Base-by-base conservation (phyloP, 1,140 invertebrate genomes). In the Orchestia grillus region DNA sequence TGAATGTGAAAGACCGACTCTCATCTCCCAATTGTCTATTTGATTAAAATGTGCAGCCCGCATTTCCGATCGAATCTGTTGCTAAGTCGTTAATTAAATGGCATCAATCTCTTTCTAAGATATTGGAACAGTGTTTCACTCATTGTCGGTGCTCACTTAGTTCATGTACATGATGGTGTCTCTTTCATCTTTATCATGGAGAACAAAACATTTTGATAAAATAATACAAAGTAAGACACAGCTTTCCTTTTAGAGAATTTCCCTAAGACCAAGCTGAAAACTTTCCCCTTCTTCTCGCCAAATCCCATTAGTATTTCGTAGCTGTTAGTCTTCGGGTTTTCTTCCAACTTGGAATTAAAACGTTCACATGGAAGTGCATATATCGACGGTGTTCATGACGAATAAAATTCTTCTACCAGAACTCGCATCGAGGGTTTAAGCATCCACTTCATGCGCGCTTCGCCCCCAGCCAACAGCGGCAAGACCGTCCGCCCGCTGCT, bases 401-500 rank as follows among this genome's bases (percentile, higher is more conserved):
- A 77, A 77, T 77, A 23, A 36, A 19, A 28, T 53, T 98, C 98
- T 3, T 98, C 98, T 96, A 99, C 98, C 97, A 98, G 97, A 87
- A 98, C 98, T n/a, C 97, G 97, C 87, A 98, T 98, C 97, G 98
- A 97, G 97, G 98, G 98, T 11, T 97, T 99, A 0, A 98, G 98
- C 96, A 98, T 99, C 94, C 98, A 99, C 95, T 99, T 98, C 97
- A 98, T 98, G n/a, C 98, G 98, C 96, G 98, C 98, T 0, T 98
- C 98, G 96, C 98, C 98, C 19, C 95, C 95, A 28, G 41, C 95
- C 28, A 15, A 87, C 44, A 97, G 97, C 97, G 47, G 96, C 42
- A 96, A 96, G 90, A 96, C 95, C 91, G 96, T 98, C 0, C 96
- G 98, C 6, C 98, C 98, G 0, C 90, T 99, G 43, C 97, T 99